These are phyloP conservation scores for Panzeria rudis DNA, from an alignment of 2,888 invertebrate genomes.

Conservation along the genomic window DNA sequence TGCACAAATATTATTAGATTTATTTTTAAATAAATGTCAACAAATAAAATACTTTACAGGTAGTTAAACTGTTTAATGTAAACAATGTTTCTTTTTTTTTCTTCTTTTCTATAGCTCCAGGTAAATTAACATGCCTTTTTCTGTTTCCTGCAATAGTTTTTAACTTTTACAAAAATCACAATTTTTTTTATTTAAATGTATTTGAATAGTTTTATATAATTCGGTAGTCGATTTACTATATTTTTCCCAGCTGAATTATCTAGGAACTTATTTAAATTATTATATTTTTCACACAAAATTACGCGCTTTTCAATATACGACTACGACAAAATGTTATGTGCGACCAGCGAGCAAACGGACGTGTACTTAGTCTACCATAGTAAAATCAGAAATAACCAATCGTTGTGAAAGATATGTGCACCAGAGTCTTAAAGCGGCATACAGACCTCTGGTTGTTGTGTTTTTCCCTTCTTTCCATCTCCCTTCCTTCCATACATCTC, in stretches of 20 bases:
- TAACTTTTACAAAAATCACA: constrained; percentile 4
- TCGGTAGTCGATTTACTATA: constrained; percentile 38
- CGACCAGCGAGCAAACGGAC: constrained; percentile 76
- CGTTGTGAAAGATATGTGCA: constrained; percentile 80
- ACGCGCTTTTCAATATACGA: constrained; percentile 71
- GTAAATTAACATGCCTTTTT: constrained; percentile 20
- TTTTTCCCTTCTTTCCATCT: constrained; percentile 46
- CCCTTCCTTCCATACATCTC: constrained; percentile 33
- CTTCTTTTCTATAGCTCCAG: not conserved
- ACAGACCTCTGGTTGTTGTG: constrained; percentile 51
- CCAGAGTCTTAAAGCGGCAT: constrained; percentile 73
- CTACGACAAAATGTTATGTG: constrained; percentile 76
- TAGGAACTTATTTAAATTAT: constrained; percentile 60
- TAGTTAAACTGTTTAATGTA: constrained; percentile 59
- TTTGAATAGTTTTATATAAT: not conserved
- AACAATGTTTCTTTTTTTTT: constrained; percentile 45
- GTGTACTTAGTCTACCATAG: constrained; percentile 80
- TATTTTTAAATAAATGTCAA: constrained; percentile 48
- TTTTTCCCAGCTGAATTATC: constrained; percentile 60
- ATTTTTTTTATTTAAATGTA: not conserved
- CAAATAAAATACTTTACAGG: constrained; percentile 54
- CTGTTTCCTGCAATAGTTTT: constrained; percentile 4
- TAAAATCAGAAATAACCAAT: constrained; percentile 82
- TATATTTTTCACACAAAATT: constrained; percentile 59
- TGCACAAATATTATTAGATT: constrained; percentile 49